Evolutionary conservation across 2,888 invertebrate species (phyloP).

Genomic region (Apodemia mormo): DNA sequence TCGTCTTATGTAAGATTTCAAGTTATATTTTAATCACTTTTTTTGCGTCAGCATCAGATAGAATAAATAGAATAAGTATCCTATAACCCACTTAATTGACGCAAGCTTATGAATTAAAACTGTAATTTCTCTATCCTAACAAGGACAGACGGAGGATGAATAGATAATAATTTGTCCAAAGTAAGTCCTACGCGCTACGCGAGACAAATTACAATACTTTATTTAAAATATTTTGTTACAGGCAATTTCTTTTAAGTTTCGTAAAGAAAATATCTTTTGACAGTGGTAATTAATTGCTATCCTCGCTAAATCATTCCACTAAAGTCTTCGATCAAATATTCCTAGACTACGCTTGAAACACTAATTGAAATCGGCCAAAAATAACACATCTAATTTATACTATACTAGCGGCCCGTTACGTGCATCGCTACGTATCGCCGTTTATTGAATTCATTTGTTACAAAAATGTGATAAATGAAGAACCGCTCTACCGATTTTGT

Average conservation of each 20-base stretch:
- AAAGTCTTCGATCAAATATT: not conserved
- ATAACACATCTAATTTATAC: not conserved
- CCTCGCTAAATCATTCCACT: slow-evolving; percentile 27
- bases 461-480: too few relatives aligned
- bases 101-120: too few relatives aligned
- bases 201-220: slow-evolving; percentile 63
- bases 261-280: slow-evolving; percentile 53
- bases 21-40: too few relatives aligned
- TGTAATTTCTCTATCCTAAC: not conserved
- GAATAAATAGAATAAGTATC: too few relatives aligned
- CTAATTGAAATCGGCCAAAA: not conserved
- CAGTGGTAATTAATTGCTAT: slow-evolving; percentile 61
- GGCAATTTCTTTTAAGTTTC: slow-evolving; percentile 51
- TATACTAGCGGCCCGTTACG: too few relatives aligned
- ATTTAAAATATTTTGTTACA: slow-evolving; percentile 64
- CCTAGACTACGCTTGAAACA: not conserved
- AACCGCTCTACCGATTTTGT: too few relatives aligned
- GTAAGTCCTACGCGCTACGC: slow-evolving; percentile 28
- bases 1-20: too few relatives aligned
- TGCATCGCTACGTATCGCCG: too few relatives aligned
- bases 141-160: not conserved
- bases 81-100: too few relatives aligned
- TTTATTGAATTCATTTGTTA: too few relatives aligned
- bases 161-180: slow-evolving; percentile 1
- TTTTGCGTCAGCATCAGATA: too few relatives aligned